Percentiles rank a stretch among this genome's conserved stretches.
Conservation (phyloP, 2,113 vertebrate species). For the Columba livia region DNA sequence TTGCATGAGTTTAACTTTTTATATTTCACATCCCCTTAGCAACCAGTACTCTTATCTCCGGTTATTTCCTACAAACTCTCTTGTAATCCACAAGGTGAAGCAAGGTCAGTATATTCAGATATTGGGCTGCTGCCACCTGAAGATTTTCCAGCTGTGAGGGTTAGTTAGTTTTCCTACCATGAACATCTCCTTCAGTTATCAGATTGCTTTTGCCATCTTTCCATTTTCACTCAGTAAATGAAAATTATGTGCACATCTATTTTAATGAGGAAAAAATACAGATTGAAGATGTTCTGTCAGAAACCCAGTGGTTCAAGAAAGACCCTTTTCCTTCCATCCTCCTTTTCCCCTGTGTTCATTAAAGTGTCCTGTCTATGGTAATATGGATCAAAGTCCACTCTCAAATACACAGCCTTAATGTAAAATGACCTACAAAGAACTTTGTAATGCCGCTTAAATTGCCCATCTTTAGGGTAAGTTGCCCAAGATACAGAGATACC, state of each 20-base stretch:
- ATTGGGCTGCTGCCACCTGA: not conserved
- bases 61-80: not conserved
- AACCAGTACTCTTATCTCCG: not conserved
- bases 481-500: not conserved
- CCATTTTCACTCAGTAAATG: not conserved
- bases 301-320: not conserved
- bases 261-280: not conserved
- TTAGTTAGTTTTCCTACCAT: not conserved
- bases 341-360: not conserved
- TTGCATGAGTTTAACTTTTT: not conserved
- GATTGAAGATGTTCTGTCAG: not conserved
- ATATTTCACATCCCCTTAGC: not conserved
- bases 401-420: not conserved
- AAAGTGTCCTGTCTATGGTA: not conserved
- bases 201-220: not conserved
- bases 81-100: not conserved
- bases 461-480: not conserved
- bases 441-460: not conserved
- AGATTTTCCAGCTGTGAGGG: not conserved
- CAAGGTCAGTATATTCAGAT: not conserved
- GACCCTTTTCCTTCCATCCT: not conserved
- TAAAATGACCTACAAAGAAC: not conserved
- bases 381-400: not conserved
- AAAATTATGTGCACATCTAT: not conserved
- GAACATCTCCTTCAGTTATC: not conserved